Conservation (phyloP, 2,797 vertebrate genomes). For the Oryzias dopingdopingensis region DNA sequence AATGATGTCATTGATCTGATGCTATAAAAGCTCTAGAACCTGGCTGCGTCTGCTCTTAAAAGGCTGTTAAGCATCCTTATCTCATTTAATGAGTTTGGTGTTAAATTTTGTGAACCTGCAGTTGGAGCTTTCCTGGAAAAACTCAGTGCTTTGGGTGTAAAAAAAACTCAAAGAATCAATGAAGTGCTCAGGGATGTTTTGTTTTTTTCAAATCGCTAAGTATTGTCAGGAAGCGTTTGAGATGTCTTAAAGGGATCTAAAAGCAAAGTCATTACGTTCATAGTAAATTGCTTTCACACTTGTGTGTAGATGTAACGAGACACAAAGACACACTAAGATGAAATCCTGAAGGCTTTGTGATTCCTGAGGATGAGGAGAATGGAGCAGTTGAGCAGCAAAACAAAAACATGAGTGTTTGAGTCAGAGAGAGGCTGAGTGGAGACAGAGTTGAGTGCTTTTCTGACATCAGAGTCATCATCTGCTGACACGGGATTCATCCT, state of each 20-base stretch:
- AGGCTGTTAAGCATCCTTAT: too few species aligned
- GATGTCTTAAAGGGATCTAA: background rate
- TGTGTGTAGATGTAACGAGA: background rate
- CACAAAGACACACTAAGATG: background rate
- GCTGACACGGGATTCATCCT: constrained; percentile 33
- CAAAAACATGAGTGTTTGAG: constrained; percentile 13
- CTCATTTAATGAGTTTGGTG: too few species aligned
- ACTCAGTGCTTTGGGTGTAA: background rate
- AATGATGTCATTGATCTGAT: too few species aligned
- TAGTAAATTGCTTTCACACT: constrained; percentile 1
- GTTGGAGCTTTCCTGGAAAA: too few species aligned
- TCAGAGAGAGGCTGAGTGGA: constrained; percentile 26
- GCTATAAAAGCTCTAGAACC: too few species aligned
- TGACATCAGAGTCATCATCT: constrained; percentile 60
- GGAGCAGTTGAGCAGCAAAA: constrained; percentile 34
- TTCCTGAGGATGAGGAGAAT: constrained; percentile 3
- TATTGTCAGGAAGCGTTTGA: background rate
- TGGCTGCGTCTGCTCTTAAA: too few species aligned
- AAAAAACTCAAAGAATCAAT: background rate
- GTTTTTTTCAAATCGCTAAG: background rate
- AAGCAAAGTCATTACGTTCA: constrained; percentile 1
- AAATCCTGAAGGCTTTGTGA: background rate
- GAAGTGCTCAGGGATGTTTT: background rate
- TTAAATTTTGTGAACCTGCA: too few species aligned
- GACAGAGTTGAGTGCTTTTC: constrained; percentile 36